Conservation (phyloP, 2,888 invertebrate species). For the Marasmarcha lunaedactyla region DNA sequence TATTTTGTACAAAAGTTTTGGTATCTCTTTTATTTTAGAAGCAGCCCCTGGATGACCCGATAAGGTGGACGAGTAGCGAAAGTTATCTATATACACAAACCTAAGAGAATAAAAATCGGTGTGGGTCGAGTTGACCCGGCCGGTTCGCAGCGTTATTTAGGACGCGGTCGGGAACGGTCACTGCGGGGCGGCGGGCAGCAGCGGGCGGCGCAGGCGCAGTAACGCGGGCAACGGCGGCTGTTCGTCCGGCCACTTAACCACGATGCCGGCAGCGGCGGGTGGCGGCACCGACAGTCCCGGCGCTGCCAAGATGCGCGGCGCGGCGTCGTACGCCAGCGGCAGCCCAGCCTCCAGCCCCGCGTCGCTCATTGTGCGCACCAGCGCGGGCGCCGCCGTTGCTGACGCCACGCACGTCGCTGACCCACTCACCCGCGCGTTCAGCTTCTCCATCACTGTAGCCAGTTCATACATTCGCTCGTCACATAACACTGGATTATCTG, state of each 20-base stretch:
- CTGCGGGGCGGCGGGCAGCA: conserved; percentile 44
- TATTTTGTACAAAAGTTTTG: no score
- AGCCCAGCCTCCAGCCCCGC: conserved; percentile 26
- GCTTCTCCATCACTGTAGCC: conserved; percentile 75
- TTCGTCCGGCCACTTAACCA: conserved; percentile 56
- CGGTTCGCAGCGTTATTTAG: conserved; percentile 1
- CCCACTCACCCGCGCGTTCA: conserved; percentile 80
- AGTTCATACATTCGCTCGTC: conserved; percentile 79
- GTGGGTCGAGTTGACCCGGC: no score
- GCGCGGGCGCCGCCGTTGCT: conserved; percentile 36
- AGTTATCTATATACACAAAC: no score
- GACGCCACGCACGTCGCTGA: conserved; percentile 67
- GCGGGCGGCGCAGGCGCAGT: conserved; percentile 43
- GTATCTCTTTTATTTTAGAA: no score
- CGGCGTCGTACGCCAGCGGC: conserved; percentile 18
- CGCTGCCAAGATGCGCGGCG: conserved; percentile 18
- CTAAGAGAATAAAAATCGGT: no score
- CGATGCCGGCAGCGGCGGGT: conserved; percentile 37
- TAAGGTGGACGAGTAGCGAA: no score
- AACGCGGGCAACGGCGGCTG: conserved; percentile 39
- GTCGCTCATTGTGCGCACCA: conserved; percentile 49
- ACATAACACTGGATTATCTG: conserved; percentile 87
- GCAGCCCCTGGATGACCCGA: no score
- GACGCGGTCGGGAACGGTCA: conserved; percentile 23
- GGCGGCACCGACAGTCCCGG: conserved; percentile 47